phyloP scores from a whole-genome alignment of 2,888 invertebrate genomes.

The Chalcis sispes region DNA sequence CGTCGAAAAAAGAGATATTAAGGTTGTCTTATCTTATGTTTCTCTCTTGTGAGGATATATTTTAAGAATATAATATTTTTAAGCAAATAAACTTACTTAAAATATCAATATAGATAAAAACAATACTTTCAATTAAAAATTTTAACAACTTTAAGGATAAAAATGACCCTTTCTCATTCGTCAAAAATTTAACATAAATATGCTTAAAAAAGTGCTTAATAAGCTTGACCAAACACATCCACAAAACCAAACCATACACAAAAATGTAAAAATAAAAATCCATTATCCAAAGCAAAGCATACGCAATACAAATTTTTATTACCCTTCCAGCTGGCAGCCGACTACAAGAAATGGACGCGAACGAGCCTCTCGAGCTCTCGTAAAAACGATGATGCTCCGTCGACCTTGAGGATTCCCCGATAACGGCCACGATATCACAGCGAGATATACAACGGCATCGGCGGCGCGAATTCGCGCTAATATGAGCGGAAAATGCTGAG shows the following conservation, averaged over 20 bases:
- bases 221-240: neutral
- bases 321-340: conserved; percentile 12
- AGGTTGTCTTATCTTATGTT: too few relatives aligned
- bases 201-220: neutral
- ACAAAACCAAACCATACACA: neutral
- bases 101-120: neutral
- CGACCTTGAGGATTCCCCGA: neutral
- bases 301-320: neutral
- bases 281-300: too few relatives aligned
- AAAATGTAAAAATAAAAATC: neutral
- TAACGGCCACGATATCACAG: neutral
- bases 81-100: too few relatives aligned
- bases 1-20: too few relatives aligned
- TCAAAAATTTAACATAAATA: too few relatives aligned
- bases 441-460: too few relatives aligned
- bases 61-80: too few relatives aligned
- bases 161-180: too few relatives aligned
- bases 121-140: too few relatives aligned
- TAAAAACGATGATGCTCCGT: conserved; percentile 1
- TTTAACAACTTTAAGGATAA: too few relatives aligned
- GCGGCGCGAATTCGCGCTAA: too few relatives aligned
- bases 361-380: neutral
- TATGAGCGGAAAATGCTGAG: neutral
- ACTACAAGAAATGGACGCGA: neutral
- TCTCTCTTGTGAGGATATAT: too few relatives aligned